These are phyloP conservation scores for Tetranychus cinnabarinus DNA, from an alignment of 1,140 invertebrate species.

Conservation along the genomic window DNA sequence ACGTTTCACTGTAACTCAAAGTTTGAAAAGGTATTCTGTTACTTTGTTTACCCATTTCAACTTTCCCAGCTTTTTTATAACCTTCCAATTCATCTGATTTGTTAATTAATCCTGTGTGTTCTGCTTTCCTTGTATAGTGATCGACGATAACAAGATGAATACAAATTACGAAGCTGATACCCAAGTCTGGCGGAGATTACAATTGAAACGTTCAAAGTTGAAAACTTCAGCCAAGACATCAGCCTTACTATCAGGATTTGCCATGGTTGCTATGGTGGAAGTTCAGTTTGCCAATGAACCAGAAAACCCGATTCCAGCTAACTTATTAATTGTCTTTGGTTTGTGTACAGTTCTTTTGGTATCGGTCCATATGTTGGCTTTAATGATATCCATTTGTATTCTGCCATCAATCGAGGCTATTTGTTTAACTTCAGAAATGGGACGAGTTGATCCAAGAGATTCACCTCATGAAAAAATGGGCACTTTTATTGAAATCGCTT, in stretches of 20 bases:
- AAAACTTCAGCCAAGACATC: constrained; percentile 41
- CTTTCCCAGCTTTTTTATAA: no score
- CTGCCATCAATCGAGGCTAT: constrained; percentile 37
- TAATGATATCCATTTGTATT: constrained; percentile 98
- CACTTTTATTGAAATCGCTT: constrained; percentile 76
- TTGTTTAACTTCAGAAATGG: constrained; percentile 14
- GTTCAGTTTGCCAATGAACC: constrained; percentile 49
- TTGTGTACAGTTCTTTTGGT: constrained; percentile 83
- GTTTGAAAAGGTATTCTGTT: no score
- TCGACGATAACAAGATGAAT: no score
- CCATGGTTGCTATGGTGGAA: constrained; percentile 94
- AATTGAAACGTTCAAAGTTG: constrained; percentile 23
- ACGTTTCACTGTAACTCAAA: no score
- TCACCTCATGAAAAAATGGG: constrained; percentile 21
- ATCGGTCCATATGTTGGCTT: constrained; percentile 83
- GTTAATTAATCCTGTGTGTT: no score
- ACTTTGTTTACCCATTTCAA: no score
- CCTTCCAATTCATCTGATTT: no score
- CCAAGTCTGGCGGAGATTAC: constrained; percentile 41
- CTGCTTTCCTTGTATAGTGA: no score
- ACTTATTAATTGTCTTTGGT: constrained; percentile 72
- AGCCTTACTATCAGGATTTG: constrained; percentile 74
- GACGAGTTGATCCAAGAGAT: background rate
- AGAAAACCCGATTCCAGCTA: constrained; percentile 37
- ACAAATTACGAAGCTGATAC: no score